Evolutionary conservation across 2,113 vertebrate species (phyloP), one percentile per base, ranked within the genome.

Genomic region (Chlorodrepanis virens): DNA sequence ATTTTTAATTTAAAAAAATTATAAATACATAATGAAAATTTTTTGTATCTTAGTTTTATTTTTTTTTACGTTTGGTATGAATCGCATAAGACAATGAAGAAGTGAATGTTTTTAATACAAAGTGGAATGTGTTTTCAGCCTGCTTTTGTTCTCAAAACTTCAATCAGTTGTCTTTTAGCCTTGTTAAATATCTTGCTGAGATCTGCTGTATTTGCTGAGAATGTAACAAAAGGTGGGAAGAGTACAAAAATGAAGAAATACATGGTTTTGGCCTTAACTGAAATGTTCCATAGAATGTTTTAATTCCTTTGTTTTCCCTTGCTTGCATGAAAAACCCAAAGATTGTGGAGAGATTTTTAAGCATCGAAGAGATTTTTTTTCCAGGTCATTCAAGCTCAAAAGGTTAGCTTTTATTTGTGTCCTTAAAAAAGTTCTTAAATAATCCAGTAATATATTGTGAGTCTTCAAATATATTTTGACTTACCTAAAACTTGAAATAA

Each of bases 111-210:
- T 96, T 97, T 65, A 71, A 84, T 85, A 61, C 37, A 68, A 64
- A 85, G 67, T 28, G 63, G 74, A 86, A 82, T 49, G 82, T 78
- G 79, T 95, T 96, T 94, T 91, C 82, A 89, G 77, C 75, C 25
- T 94, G 72, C 86, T 83, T 96, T 95, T 96, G 87, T 83, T 92
- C 89, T 86, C 65, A 81, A 65, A 97, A 94, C 67, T 93, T 89
- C 83, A 63, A 64, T 94, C 89, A 74, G 3, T 2, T 96, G 72
- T 97, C 88, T 95, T 53, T 60, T 84, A 93, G 80, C 54, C 95
- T 92, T 70, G 75, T 94, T 96, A 96, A 95, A 91, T 97, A 93
- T 64, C 93, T 69, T 52, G 65, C 75, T 80, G 49, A 89, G 87
- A 75, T 65, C 71, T 92, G 25, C 79, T 59, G 14, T 89, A 61